Evolutionary conservation across 2,888 invertebrate species (phyloP).

Genomic region (Herminia tarsipennalis): DNA sequence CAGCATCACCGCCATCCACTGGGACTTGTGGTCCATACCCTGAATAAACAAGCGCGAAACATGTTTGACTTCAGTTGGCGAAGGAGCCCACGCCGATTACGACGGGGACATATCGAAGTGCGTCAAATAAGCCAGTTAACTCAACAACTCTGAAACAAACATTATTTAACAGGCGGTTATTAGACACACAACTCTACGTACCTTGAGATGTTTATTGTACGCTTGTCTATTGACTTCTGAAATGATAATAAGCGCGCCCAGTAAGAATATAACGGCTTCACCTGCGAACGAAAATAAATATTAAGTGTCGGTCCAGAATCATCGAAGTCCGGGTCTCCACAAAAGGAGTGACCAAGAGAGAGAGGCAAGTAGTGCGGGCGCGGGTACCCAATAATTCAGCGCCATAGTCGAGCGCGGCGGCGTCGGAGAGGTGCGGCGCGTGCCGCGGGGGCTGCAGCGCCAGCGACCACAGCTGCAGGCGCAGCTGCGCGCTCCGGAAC

Average conservation of each 20-base stretch:
- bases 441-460: conserved; percentile 39
- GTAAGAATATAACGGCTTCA: conserved; percentile 49
- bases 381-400: conserved; percentile 52
- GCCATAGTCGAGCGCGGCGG: conserved; percentile 45
- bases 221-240: conserved; percentile 60
- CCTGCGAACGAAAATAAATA: no score
- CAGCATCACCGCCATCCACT: conserved; percentile 45
- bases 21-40: conserved; percentile 38
- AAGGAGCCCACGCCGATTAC: no score
- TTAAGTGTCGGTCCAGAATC: no score
- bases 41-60: conserved; percentile 20
- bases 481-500: conserved; percentile 47
- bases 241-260: conserved; percentile 50
- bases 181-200: not conserved
- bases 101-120: no score
- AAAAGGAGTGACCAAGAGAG: no score
- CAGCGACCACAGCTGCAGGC: conserved; percentile 47
- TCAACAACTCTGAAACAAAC: no score
- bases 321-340: no score
- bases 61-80: no score
- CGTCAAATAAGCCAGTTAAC: no score
- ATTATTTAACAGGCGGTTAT: not conserved
- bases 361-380: not conserved
- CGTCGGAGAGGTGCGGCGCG: conserved; percentile 45
- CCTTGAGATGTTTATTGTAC: conserved; percentile 42